phyloP scores from a whole-genome alignment of 2,113 vertebrate species.

The Cyphomyrus discorhynchus region DNA sequence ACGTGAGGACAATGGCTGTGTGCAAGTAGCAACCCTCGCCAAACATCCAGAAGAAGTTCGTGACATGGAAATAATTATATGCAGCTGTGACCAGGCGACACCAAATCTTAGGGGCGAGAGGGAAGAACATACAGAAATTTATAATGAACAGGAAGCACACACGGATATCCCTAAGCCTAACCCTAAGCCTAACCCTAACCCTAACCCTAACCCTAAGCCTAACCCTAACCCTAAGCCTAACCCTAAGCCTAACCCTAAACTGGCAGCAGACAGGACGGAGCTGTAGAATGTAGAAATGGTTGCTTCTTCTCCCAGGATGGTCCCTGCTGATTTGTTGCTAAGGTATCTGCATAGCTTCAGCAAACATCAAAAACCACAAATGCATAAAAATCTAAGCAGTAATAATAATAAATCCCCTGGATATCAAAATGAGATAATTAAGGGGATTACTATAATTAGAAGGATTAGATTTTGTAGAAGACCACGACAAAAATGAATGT shows the following conservation, averaged over 20 bases:
- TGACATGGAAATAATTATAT: slow-evolving; percentile 97
- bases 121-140: background rate
- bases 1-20: slow-evolving; percentile 93
- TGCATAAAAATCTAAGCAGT: background rate
- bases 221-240: background rate
- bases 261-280: background rate
- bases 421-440: background rate
- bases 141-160: background rate
- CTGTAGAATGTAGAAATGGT: background rate
- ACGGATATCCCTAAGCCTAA: background rate
- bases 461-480: background rate
- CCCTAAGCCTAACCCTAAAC: too few relatives aligned
- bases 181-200: background rate
- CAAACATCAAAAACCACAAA: background rate
- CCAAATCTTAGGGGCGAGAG: slow-evolving; percentile 68
- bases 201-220: background rate
- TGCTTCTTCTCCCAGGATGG: background rate
- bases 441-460: background rate
- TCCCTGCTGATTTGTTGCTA: background rate
- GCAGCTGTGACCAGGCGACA: slow-evolving; percentile 88
- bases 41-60: slow-evolving; percentile 99
- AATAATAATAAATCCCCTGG: background rate
- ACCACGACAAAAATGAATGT: background rate
- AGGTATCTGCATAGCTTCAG: background rate
- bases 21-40: slow-evolving; percentile 96